Conservation (phyloP, 2,888 invertebrate genomes). For the Sminthurides aquaticus region DNA sequence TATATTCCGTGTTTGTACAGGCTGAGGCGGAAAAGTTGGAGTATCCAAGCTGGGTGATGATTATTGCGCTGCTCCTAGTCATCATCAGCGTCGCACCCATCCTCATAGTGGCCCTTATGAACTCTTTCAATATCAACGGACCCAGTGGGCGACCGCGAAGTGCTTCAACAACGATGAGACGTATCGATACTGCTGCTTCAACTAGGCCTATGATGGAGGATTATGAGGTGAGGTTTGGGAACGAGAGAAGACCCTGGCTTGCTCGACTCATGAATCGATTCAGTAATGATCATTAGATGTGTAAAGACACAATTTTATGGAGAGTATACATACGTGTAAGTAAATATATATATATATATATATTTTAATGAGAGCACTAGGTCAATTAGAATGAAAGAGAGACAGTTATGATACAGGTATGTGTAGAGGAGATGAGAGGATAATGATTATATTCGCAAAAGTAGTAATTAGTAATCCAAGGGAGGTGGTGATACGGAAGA, state of each 20-base stretch:
- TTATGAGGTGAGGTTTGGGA: constrained; percentile 60
- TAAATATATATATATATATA: constrained; percentile 12
- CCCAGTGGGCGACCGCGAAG: constrained; percentile 41
- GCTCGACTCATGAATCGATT: constrained; percentile 17
- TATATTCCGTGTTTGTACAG: too few species aligned
- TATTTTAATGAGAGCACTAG: neutral
- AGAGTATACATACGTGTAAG: constrained; percentile 4
- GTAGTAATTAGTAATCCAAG: too few species aligned
- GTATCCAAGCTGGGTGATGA: constrained; percentile 77
- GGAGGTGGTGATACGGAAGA: too few species aligned
- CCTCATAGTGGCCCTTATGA: constrained; percentile 72
- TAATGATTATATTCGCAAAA: too few species aligned
- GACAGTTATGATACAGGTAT: too few species aligned
- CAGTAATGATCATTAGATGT: constrained; percentile 12
- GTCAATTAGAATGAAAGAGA: neutral
- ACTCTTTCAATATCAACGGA: constrained; percentile 81
- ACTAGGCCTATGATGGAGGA: constrained; percentile 93
- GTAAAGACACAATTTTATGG: constrained; percentile 5
- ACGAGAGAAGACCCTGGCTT: constrained; percentile 38
- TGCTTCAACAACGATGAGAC: constrained; percentile 60
- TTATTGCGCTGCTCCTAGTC: constrained; percentile 67
- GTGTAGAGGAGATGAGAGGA: too few species aligned
- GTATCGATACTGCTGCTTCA: constrained; percentile 86
- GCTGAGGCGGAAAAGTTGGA: constrained; percentile 60
- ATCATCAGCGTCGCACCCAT: constrained; percentile 75